phyloP scores from a whole-genome alignment of 2,888 invertebrate species.

The Asteroscopus sphinx region DNA sequence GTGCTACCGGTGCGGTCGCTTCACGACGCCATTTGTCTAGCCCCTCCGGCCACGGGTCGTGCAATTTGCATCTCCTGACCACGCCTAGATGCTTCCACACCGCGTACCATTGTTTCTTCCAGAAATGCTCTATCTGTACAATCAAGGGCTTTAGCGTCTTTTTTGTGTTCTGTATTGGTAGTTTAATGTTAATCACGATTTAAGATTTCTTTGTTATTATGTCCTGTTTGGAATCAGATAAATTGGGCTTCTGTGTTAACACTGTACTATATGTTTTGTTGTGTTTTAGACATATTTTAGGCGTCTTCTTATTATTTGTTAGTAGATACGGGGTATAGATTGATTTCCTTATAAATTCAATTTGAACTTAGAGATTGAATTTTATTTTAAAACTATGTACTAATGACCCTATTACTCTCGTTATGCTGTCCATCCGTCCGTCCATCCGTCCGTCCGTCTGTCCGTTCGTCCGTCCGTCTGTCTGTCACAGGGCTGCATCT shows the following conservation, averaged over 20 bases:
- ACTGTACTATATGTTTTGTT: not conserved
- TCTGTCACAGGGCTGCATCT: no score
- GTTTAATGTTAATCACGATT: conserved; percentile 45
- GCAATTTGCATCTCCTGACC: conserved; percentile 85
- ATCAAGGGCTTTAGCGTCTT: conserved; percentile 58
- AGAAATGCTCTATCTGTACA: conserved; percentile 63
- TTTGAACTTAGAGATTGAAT: no score
- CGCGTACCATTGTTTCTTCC: conserved; percentile 75
- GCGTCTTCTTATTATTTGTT: no score
- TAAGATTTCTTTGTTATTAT: conserved; percentile 26
- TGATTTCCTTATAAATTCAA: no score
- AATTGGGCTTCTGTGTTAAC: not conserved
- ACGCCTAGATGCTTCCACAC: conserved; percentile 85
- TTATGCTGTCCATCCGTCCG: no score
- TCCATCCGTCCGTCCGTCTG: no score
- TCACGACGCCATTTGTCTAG: conserved; percentile 86
- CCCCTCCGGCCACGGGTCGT: conserved; percentile 74
- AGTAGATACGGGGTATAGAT: no score
- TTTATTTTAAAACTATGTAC: no score
- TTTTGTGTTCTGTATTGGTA: conserved; percentile 48
- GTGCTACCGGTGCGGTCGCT: conserved; percentile 87
- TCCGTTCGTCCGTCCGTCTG: no score
- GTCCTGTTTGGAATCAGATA: conserved; percentile 19
- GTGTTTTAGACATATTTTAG: not conserved
- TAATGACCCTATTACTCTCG: no score